phyloP scores from a whole-genome alignment of 1,140 invertebrate species.

The Rhyacophila brunnea region DNA sequence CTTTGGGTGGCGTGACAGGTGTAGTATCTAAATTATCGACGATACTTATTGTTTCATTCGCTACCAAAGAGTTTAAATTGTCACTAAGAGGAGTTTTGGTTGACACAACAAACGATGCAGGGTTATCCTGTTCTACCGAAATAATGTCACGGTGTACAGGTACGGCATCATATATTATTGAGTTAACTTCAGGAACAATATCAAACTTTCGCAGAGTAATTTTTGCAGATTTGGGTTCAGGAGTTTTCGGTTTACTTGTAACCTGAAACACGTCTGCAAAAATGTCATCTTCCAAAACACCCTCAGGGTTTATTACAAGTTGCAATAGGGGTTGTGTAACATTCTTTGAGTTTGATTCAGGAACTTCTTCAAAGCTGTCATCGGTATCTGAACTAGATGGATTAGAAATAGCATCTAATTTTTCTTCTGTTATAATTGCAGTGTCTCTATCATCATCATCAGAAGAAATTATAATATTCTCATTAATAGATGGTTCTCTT shows the following conservation, averaged over 20 bases:
- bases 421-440: background rate
- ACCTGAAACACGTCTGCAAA: slow-evolving; percentile 64
- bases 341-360: slow-evolving; percentile 35
- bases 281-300: slow-evolving; percentile 61
- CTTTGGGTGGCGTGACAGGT: too few relatives aligned
- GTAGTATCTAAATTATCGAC: too few relatives aligned
- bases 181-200: too few relatives aligned
- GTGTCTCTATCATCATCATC: too few relatives aligned
- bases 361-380: slow-evolving; percentile 60
- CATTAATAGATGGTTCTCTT: background rate
- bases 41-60: too few relatives aligned
- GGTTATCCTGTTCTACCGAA: too few relatives aligned
- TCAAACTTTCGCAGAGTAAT: too few relatives aligned
- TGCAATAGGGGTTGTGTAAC: slow-evolving; percentile 4
- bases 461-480: background rate
- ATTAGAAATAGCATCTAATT: background rate
- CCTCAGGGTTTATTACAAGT: slow-evolving; percentile 11
- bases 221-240: background rate
- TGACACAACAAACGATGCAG: too few relatives aligned
- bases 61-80: too few relatives aligned
- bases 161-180: too few relatives aligned
- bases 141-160: too few relatives aligned
- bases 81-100: too few relatives aligned
- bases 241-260: slow-evolving; percentile 23
- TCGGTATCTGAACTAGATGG: slow-evolving; percentile 46